These are phyloP conservation scores for Drosophila vallismaia DNA, from an alignment of 2,888 invertebrate genomes.

Conservation along the genomic window DNA sequence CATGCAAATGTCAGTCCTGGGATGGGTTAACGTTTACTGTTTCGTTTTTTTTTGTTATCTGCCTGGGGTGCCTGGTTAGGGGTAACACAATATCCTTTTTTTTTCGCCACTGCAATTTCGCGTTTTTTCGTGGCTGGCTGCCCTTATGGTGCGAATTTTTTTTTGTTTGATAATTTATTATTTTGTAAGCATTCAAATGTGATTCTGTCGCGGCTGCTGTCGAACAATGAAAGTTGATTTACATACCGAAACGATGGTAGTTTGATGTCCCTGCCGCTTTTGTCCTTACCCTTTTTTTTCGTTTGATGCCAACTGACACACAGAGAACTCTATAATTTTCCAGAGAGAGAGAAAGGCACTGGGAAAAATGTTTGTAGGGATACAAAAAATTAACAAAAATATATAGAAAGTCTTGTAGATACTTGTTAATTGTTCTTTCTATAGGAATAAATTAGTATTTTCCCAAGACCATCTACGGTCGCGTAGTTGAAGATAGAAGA, in stretches of 20 bases:
- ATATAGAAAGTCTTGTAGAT: too few relatives aligned
- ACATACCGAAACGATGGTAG: slow-evolving; percentile 83
- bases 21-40: slow-evolving; percentile 38
- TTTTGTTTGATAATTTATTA: slow-evolving; percentile 84
- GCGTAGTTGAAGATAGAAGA: slow-evolving; percentile 48
- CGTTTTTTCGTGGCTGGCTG: slow-evolving; percentile 49
- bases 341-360: slow-evolving; percentile 11
- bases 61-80: slow-evolving; percentile 28
- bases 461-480: slow-evolving; percentile 77
- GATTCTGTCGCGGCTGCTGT: slow-evolving; percentile 59
- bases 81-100: slow-evolving; percentile 78
- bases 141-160: slow-evolving; percentile 67
- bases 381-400: too few relatives aligned
- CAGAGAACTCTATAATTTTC: neutral
- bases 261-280: slow-evolving; percentile 29
- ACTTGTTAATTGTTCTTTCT: too few relatives aligned
- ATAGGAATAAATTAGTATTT: too few relatives aligned
- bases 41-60: neutral
- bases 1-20: slow-evolving; percentile 72
- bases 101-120: slow-evolving; percentile 38
- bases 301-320: slow-evolving; percentile 4
- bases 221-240: slow-evolving; percentile 84
- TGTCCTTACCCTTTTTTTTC: slow-evolving; percentile 42
- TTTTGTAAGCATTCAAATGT: slow-evolving; percentile 82
- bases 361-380: too few relatives aligned